These are phyloP conservation scores for Invenusta paracnida DNA, from an alignment of 2,888 invertebrate species.

Conservation along the genomic window DNA sequence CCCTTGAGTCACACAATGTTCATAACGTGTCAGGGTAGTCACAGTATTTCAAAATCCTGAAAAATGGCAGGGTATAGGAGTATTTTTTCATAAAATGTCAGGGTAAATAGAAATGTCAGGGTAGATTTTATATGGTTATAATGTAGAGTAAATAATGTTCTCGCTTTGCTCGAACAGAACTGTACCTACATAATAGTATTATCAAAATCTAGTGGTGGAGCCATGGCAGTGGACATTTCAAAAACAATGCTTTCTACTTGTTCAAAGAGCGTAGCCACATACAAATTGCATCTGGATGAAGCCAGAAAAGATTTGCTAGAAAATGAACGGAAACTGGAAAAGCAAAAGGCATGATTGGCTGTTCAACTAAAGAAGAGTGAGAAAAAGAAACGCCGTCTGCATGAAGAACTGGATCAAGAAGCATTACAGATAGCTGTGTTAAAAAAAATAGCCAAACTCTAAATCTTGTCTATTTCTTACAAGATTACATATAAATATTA, in stretches of 20 bases:
- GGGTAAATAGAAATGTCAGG: neutral
- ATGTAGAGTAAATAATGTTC: neutral
- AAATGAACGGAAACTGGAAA: neutral
- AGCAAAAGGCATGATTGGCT: neutral
- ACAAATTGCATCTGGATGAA: neutral
- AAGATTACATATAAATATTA: neutral
- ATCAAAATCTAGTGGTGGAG: neutral
- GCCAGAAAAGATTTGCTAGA: neutral
- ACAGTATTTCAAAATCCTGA: neutral
- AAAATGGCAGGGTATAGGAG: neutral
- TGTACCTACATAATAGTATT: too few species aligned
- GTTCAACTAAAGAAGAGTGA: neutral
- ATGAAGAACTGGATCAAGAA: neutral
- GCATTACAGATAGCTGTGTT: neutral
- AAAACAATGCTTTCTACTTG: neutral
- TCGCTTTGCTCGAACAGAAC: too few species aligned
- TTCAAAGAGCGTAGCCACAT: neutral
- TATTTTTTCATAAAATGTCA: neutral
- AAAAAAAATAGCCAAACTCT: neutral
- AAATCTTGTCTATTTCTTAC: neutral
- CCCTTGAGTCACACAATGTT: too few species aligned
- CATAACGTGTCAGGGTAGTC: neutral
- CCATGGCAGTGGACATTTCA: neutral
- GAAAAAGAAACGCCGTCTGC: neutral
- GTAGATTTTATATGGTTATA: neutral